Evolutionary conservation across 2,888 invertebrate species (phyloP).

Genomic region (Melinopterus prodromus): DNA sequence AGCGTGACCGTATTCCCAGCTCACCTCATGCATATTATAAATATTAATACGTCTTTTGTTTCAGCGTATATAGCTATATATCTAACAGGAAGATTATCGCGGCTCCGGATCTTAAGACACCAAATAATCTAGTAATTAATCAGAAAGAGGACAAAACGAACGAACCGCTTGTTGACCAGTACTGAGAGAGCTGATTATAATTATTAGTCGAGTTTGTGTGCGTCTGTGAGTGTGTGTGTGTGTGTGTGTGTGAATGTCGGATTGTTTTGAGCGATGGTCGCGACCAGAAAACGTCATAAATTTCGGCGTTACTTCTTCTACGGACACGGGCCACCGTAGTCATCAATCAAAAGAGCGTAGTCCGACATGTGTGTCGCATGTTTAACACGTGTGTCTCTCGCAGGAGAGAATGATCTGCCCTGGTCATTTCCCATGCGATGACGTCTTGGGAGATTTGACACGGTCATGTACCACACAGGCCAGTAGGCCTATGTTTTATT

Average conservation of each 20-base stretch:
- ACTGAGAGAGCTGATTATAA: neutral
- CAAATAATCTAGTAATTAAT: neutral
- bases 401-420: constrained; percentile 11
- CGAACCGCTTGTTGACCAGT: neutral
- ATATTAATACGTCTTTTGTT: constrained; percentile 26
- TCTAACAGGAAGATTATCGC: neutral
- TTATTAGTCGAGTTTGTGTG: neutral
- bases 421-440: constrained; percentile 46
- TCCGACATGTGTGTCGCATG: constrained; percentile 47
- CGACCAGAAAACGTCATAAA: neutral
- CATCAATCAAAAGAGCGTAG: constrained; percentile 51
- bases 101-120: neutral
- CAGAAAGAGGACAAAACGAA: constrained; percentile 4
- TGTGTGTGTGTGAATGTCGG: neutral
- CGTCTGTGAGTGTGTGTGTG: neutral
- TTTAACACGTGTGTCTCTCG: constrained; percentile 49
- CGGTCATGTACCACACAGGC: neutral
- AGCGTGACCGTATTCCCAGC: constrained; percentile 23
- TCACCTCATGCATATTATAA: constrained; percentile 20
- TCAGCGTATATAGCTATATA: constrained; percentile 21
- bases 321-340: constrained; percentile 54
- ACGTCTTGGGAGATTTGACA: neutral
- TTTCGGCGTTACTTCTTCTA: neutral
- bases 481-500: neutral
- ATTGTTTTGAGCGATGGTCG: constrained; percentile 4